Evolutionary conservation across 2,797 vertebrate genomes (phyloP), one percentile per base, ranked within the genome.

Genomic region (Denticeps clupeoides): DNA sequence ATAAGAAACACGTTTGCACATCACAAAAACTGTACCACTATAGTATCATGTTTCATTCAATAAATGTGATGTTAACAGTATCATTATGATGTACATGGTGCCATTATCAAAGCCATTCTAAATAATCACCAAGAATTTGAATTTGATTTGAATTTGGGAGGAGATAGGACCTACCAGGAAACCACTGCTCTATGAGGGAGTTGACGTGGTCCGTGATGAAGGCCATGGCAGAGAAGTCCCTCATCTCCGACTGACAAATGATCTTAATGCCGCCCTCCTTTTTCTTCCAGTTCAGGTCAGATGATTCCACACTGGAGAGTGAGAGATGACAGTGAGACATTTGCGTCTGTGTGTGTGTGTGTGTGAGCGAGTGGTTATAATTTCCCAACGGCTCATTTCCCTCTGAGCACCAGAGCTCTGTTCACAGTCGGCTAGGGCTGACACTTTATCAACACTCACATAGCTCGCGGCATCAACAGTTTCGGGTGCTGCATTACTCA

Each of bases 201-300:
- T 90, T 95, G 67, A 98, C 84, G 1, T 99, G 94, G 70, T 98
- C 95, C 0, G 93, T 95, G 75, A 99, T 91, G 66, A 99, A 99
- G 0, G 93, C 95, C 89, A 97, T 92, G 2, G 92, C 95, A 0
- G 95, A 97, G 68, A 98, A 97, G 70, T 99, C 95, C 64, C 93
- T 87, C 23, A 61, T 67, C 60, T 97, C 91, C 1, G 93, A 98
- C 23, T 97, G 93, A 62, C 92, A 96, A 60, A 91, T 77, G 32
- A 99, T 96, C 71, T 93, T 93, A 51, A 98, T 97, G 12, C 95
- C 95, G 2, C 90, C 97, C 64, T 97, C 97, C 60, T 89, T 96
- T 73, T 81, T 88, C 67, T 93, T 97, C 93, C 93, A 95, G 77
- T 91, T 94, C 50, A 97, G 79, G 2, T 93, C 89, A 0, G 92